Evolutionary conservation across 2,888 invertebrate genomes (phyloP).

Genomic region (Catocala fraxini): DNA sequence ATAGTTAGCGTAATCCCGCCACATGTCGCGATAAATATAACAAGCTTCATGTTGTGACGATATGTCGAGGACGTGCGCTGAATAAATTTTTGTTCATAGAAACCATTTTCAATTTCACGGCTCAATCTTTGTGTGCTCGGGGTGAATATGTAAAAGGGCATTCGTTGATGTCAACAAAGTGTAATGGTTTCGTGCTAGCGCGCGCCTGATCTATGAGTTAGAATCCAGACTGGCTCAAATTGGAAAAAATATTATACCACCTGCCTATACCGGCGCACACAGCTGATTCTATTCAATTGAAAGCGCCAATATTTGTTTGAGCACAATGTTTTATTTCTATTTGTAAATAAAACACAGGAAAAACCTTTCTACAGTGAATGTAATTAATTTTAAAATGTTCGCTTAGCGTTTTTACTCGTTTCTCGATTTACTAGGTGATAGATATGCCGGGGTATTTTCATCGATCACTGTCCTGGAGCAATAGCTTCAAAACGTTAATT

Average conservation of each 20-base stretch:
- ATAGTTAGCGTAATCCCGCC: conserved; percentile 36
- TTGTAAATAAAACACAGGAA: conserved; percentile 17
- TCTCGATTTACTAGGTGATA: conserved; percentile 44
- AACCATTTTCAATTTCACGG: conserved; percentile 87
- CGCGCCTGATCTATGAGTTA: conserved; percentile 80
- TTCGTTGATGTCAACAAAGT: conserved; percentile 86
- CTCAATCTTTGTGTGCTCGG: conserved; percentile 86
- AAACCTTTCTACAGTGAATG: conserved; percentile 18
- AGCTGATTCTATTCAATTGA: conserved; percentile 50
- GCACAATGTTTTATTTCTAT: conserved; percentile 7
- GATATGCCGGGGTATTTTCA: conserved; percentile 49
- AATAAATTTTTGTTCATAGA: conserved; percentile 86
- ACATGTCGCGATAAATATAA: conserved; percentile 31
- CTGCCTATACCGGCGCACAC: conserved; percentile 45
- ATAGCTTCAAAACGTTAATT: conserved; percentile 45
- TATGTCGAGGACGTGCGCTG: conserved; percentile 76
- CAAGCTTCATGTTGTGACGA: conserved; percentile 71
- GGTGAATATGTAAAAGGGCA: conserved; percentile 86
- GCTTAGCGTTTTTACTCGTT: conserved; percentile 37
- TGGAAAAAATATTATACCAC: conserved; percentile 66
- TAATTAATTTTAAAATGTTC: conserved; percentile 36
- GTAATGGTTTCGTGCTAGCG: conserved; percentile 84
- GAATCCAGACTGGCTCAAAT: conserved; percentile 71
- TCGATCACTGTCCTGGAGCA: conserved; percentile 57
- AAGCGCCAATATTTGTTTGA: conserved; percentile 29